Evolutionary conservation across 2,888 invertebrate species (phyloP).

Genomic region (Agonopterix alstromeriana): DNA sequence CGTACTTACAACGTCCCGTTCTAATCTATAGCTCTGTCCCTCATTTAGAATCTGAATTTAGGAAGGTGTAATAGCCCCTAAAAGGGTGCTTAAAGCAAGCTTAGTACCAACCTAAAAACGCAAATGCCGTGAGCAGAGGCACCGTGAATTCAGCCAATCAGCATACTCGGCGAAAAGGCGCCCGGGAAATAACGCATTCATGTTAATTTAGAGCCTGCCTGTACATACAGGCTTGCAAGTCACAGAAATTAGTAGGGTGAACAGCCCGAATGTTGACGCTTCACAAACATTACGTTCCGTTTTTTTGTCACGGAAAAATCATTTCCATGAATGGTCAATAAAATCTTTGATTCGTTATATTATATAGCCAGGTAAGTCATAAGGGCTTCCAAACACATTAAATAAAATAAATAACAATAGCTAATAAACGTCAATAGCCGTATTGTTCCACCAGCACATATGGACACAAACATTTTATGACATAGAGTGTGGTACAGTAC

Average conservation of each 20-base stretch:
- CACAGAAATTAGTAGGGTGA: conserved; percentile 11
- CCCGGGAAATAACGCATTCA: conserved; percentile 66
- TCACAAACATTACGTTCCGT: too few species aligned
- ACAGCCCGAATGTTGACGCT: background rate
- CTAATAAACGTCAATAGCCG: conserved; percentile 43
- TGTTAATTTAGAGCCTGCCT: conserved; percentile 46
- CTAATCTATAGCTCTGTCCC: too few species aligned
- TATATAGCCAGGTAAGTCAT: too few species aligned
- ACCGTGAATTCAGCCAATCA: conserved; percentile 57
- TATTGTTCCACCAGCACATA: conserved; percentile 45
- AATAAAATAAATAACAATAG: conserved; percentile 22
- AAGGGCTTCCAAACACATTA: conserved; percentile 4
- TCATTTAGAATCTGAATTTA: too few species aligned
- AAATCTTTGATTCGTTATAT: too few species aligned
- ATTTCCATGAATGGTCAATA: too few species aligned
- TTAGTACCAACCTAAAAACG: conserved; percentile 72
- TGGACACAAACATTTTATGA: conserved; percentile 17
- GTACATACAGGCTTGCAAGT: conserved; percentile 20
- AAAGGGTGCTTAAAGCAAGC: conserved; percentile 51
- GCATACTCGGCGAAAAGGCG: conserved; percentile 46
- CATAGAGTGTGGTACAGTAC: conserved; percentile 13
- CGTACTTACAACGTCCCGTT: too few species aligned
- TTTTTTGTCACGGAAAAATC: too few species aligned
- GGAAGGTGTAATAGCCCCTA: too few species aligned
- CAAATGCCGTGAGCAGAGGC: conserved; percentile 71